phyloP scores from a whole-genome alignment of 2,888 invertebrate species.

The Pyrrhosoma nymphula region DNA sequence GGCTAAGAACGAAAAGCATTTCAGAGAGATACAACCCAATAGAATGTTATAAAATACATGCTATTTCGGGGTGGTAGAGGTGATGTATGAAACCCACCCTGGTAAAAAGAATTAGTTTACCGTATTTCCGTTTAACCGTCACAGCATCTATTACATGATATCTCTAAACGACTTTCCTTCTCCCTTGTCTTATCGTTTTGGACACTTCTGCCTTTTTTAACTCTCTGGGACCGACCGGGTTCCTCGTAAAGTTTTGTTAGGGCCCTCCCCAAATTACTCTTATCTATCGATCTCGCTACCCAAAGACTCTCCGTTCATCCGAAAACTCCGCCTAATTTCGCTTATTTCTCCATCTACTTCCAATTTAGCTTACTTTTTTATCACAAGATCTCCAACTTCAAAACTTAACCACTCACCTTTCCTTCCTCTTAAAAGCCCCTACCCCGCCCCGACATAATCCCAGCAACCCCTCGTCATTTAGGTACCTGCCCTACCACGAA shows the following conservation, averaged over 20 bases:
- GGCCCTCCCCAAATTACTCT: constrained; percentile 53
- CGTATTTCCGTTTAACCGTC: background rate
- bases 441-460: background rate
- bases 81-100: background rate
- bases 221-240: background rate
- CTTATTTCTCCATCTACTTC: constrained; percentile 64
- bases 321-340: constrained; percentile 56
- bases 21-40: background rate
- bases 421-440: background rate
- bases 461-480: too few species aligned
- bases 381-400: constrained; percentile 10
- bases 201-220: background rate
- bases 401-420: background rate
- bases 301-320: constrained; percentile 49
- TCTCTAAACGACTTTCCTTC: background rate
- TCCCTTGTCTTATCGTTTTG: background rate
- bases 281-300: background rate
- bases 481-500: too few species aligned
- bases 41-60: too few species aligned
- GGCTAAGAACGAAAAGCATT: background rate
- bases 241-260: constrained; percentile 54
- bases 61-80: background rate
- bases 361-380: constrained; percentile 14
- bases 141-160: background rate
- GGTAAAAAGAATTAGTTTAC: background rate